phyloP scores from a whole-genome alignment of 2,797 vertebrate genomes.

The Coccyzus lansbergi region DNA sequence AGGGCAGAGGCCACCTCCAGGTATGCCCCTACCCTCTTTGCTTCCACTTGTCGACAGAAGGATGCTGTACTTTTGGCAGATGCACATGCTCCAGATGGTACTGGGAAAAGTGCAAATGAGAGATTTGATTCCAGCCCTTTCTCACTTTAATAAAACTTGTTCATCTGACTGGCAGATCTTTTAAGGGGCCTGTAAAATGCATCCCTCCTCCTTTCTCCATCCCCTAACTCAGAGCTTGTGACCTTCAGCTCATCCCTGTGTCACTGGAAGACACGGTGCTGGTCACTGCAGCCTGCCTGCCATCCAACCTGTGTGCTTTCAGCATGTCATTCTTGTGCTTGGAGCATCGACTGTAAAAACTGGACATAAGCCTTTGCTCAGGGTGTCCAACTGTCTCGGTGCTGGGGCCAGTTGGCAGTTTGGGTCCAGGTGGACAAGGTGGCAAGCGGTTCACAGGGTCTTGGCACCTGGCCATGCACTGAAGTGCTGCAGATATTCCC shows the following conservation, averaged over 20 bases:
- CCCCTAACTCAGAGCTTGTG: not conserved
- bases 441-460: accelerated
- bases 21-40: not conserved
- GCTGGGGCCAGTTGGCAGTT: not conserved
- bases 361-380: not conserved
- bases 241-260: not conserved
- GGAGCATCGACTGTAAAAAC: not conserved
- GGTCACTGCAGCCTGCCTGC: not conserved
- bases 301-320: accelerated
- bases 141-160: not conserved
- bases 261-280: not conserved
- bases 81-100: conserved; percentile 40
- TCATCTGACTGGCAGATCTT: not conserved
- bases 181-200: not conserved
- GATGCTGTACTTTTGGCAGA: not conserved
- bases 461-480: accelerated
- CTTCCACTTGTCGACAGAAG: not conserved
- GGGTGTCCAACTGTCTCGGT: not conserved
- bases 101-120: conserved; percentile 36
- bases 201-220: not conserved
- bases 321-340: not conserved
- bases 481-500: not conserved
- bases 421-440: not conserved
- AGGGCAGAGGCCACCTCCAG: conserved; percentile 6
- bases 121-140: not conserved